phyloP scores from a whole-genome alignment of 2,113 vertebrate genomes.

The Dolichotis patagonum region DNA sequence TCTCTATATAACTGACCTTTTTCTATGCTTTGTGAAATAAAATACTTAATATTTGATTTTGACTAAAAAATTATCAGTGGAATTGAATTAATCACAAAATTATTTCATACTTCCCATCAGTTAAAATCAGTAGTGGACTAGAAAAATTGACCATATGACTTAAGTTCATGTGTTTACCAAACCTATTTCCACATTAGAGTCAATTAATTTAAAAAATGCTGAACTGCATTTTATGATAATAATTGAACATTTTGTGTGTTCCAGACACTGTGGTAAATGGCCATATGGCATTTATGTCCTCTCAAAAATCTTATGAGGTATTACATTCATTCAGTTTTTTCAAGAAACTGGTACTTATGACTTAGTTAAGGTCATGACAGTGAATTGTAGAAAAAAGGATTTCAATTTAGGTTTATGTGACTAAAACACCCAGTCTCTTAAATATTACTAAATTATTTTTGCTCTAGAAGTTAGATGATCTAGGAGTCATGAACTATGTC shows the following conservation, averaged over 20 bases:
- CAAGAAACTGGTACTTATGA: constrained; percentile 22
- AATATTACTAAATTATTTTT: constrained; percentile 5
- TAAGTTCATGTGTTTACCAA: neutral
- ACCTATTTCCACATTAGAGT: neutral
- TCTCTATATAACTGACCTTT: neutral
- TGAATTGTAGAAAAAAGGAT: neutral
- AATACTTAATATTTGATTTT: constrained; percentile 42
- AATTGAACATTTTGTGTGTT: constrained; percentile 14
- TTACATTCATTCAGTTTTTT: neutral
- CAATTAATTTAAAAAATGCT: neutral
- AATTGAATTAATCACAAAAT: constrained; percentile 40
- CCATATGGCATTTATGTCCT: neutral
- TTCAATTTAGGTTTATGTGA: neutral
- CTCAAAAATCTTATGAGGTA: neutral
- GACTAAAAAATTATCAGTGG: constrained; percentile 19
- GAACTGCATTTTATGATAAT: neutral
- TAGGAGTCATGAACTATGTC: neutral
- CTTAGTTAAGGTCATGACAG: neutral
- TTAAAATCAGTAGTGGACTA: constrained; percentile 13
- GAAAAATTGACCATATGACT: neutral
- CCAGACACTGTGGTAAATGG: neutral
- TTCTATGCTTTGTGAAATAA: constrained; percentile 29
- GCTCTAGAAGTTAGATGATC: neutral
- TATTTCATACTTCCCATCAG: constrained; percentile 15
- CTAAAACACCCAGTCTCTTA: constrained; percentile 25